Evolutionary conservation across 2,113 vertebrate species (phyloP).

Genomic region (Neodon shergylaensis): DNA sequence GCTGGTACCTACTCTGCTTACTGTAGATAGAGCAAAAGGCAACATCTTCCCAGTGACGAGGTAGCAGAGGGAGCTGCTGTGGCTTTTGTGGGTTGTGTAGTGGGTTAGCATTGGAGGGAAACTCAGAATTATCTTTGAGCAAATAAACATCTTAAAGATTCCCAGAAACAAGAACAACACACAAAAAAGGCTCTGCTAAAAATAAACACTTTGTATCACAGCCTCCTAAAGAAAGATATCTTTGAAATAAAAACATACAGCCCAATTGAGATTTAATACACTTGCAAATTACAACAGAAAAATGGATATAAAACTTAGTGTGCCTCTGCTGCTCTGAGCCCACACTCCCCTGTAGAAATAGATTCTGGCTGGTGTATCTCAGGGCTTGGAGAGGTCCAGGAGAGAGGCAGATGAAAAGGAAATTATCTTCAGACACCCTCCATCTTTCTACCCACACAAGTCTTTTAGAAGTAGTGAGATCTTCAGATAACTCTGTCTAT

Average conservation of each 20-base stretch:
- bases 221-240: conserved; percentile 65
- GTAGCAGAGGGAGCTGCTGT: neutral
- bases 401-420: conserved; percentile 67
- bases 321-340: conserved; percentile 30
- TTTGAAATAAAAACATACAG: conserved; percentile 59
- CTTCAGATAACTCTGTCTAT: conserved; percentile 80
- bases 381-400: conserved; percentile 59
- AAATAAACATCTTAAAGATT: conserved; percentile 55
- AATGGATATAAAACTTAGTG: conserved; percentile 51
- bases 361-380: neutral
- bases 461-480: conserved; percentile 79
- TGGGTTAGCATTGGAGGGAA: neutral
- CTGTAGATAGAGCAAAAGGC: conserved; percentile 15
- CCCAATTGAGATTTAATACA: conserved; percentile 66
- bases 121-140: conserved; percentile 53
- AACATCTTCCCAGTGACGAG: neutral
- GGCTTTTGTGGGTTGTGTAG: neutral
- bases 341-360: conserved; percentile 35
- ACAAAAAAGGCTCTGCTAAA: neutral
- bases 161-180: neutral
- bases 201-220: conserved; percentile 56
- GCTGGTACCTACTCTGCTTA: neutral
- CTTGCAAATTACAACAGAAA: conserved; percentile 42
- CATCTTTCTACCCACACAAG: conserved; percentile 74
- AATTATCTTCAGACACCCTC: conserved; percentile 74